Percentiles rank a stretch among this genome's conserved stretches.
Conservation (phyloP, 2,797 vertebrate species). For the Diceros bicornis region DNA sequence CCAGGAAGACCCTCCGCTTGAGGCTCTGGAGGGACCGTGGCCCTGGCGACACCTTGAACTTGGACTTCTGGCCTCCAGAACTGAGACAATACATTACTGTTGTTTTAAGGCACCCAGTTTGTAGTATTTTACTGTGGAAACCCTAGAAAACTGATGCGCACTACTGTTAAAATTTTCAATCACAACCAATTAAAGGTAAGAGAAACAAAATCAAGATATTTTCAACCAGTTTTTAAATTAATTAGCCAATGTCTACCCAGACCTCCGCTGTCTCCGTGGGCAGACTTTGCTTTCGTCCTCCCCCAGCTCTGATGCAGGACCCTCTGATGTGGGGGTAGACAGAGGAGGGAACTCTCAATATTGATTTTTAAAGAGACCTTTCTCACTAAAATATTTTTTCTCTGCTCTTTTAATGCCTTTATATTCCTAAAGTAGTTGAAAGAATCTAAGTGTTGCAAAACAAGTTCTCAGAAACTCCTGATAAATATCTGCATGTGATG, state of each 20-base stretch:
- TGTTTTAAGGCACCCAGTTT: not conserved
- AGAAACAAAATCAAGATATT: not conserved
- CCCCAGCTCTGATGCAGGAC: too few species aligned
- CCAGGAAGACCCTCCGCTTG: not conserved
- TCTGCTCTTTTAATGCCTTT: not conserved
- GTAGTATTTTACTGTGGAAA: not conserved
- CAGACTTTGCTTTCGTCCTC: not conserved
- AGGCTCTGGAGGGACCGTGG: not conserved
- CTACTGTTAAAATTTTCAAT: not conserved
- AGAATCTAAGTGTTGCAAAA: not conserved
- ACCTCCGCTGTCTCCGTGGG: not conserved
- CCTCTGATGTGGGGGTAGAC: too few species aligned
- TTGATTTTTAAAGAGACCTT: not conserved
- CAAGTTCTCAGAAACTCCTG: conserved; percentile 31
- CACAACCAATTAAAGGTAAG: not conserved
- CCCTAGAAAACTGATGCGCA: not conserved
- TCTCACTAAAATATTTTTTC: not conserved
- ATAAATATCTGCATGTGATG: not conserved
- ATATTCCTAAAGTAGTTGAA: not conserved
- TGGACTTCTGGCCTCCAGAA: not conserved
- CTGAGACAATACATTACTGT: not conserved
- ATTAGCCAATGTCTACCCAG: not conserved
- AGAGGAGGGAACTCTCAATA: not conserved
- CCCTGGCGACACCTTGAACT: not conserved
- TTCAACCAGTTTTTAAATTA: not conserved